A percentile compares a stretch with the other conserved stretches of the same genome.
These are phyloP conservation scores for Augochlorella aurata DNA, from an alignment of 2,888 invertebrate genomes.

Conservation along the genomic window DNA sequence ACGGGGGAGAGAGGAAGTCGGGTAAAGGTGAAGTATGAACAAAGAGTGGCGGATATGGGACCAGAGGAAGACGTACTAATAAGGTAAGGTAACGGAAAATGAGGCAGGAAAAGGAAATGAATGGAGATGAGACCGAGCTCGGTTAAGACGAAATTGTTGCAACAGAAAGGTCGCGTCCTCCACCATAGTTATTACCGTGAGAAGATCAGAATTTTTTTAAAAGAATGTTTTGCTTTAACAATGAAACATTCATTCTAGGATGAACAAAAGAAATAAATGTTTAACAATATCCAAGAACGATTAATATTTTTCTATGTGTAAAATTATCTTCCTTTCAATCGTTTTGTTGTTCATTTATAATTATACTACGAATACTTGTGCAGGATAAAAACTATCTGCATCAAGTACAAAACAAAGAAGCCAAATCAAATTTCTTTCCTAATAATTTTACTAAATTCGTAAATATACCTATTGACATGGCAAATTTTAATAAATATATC, in stretches of 20 bases:
- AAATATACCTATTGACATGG: too few relatives aligned
- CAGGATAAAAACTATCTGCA: too few relatives aligned
- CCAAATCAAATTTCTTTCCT: too few relatives aligned
- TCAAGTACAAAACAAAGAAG: too few relatives aligned
- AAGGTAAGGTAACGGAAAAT: not conserved
- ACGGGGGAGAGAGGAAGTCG: not conserved
- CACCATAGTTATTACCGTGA: not conserved
- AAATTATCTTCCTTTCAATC: not conserved
- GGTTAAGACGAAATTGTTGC: not conserved
- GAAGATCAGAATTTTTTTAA: not conserved
- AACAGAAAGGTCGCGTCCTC: not conserved
- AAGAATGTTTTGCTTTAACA: not conserved
- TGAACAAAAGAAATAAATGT: not conserved
- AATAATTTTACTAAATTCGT: too few relatives aligned
- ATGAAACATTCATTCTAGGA: not conserved
- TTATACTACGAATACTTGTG: too few relatives aligned
- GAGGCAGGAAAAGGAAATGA: not conserved
- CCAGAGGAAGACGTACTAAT: not conserved
- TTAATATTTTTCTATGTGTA: not conserved
- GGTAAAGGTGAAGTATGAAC: conserved; percentile 5
- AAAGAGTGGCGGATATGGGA: conserved; percentile 7
- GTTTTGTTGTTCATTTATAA: not conserved
- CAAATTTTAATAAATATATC: too few relatives aligned
- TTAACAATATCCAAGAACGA: not conserved
- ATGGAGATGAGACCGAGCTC: not conserved